Evolutionary conservation across 2,888 invertebrate genomes (phyloP), one percentile per base, ranked within the genome.

Genomic region (Scaptomyza tumidula): DNA sequence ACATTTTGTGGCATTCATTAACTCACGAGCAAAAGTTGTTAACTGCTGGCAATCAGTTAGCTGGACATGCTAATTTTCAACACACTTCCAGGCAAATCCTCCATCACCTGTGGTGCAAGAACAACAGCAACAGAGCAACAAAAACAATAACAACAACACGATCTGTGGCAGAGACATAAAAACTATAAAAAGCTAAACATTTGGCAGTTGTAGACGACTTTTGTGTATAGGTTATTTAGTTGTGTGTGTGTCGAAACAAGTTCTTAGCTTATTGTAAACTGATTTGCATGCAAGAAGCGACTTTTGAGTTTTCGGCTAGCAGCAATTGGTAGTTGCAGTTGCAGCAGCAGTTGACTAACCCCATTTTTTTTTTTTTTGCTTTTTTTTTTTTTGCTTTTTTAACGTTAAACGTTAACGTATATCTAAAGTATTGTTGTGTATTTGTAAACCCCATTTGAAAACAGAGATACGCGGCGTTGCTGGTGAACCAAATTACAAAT

Each of bases 401-500:
- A 1, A 5, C 13, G 33, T n/a, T 1, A 19, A 19, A 19, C 19
- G 1, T 19, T 35, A 14, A 37, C 37, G 37, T 56, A n/a, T 31
- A 41, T 31, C 45, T 5, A 27, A 46, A 35, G 59, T 11, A 39
- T 24, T 6, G 9, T 37, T 61, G 16, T 67, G 5, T 24, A 24
- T 24, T 39, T 13, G 13, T 44, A 44, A 44, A 60, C 56, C 54
- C 55, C 13, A 13, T 19, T 19, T 6, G 11, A 33, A 16, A 9
- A 19, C 68, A 92, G 92, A 92, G 88, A 92, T 92, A 73, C 92
- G 90, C 80, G 89, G 90, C 63, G 89, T 92, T 63, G 90, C 92
- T 63, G 92, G 92, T 67, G 92, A 92, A 85, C 92, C 92, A 70
- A 91, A 92, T 85, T 92, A 92, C 86, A 91, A 91, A 84, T 92